These are phyloP conservation scores for Drosophila sp. DNA, from an alignment of 1,140 invertebrate genomes.

Conservation along the genomic window DNA sequence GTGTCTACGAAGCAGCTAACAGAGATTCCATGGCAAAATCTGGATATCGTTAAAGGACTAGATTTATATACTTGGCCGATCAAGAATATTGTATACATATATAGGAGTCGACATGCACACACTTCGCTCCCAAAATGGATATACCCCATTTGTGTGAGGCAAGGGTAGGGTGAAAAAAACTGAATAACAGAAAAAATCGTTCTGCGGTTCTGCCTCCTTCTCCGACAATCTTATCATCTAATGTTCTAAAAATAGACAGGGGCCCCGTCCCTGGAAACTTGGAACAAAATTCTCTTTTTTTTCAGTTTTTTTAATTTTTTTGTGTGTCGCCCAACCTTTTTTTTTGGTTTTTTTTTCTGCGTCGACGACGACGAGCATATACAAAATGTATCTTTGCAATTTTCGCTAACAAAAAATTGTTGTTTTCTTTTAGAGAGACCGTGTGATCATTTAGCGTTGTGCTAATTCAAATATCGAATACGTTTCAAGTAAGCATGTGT, in stretches of 20 bases:
- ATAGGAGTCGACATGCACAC: too few species aligned
- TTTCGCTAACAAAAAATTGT: conserved; percentile 62
- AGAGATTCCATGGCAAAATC: too few species aligned
- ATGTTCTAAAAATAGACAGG: conserved; percentile 73
- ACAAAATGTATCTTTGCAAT: conserved; percentile 50
- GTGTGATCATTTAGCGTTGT: conserved; percentile 78
- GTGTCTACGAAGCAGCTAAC: too few species aligned
- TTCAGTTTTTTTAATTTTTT: conserved; percentile 29
- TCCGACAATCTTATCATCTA: conserved; percentile 78
- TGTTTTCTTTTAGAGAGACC: conserved; percentile 69
- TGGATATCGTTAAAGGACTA: too few species aligned
- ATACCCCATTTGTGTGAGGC: not conserved
- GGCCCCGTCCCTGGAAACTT: conserved; percentile 50
- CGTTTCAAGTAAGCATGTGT: not conserved
- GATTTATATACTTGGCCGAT: too few species aligned
- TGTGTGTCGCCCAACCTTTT: conserved; percentile 57
- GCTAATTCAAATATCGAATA: conserved; percentile 66
- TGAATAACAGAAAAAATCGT: conserved; percentile 25
- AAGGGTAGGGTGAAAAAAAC: not conserved
- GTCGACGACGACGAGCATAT: conserved; percentile 44
- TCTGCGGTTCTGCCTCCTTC: conserved; percentile 60
- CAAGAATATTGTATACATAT: too few species aligned
- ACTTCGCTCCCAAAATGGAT: not conserved
- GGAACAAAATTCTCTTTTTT: conserved; percentile 40
- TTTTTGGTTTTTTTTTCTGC: conserved; percentile 43